A percentile compares a stretch with the other conserved stretches of the same genome.
Conservation (phyloP, 1,140 invertebrate genomes). For the Sitodiplosis mosellana region DNA sequence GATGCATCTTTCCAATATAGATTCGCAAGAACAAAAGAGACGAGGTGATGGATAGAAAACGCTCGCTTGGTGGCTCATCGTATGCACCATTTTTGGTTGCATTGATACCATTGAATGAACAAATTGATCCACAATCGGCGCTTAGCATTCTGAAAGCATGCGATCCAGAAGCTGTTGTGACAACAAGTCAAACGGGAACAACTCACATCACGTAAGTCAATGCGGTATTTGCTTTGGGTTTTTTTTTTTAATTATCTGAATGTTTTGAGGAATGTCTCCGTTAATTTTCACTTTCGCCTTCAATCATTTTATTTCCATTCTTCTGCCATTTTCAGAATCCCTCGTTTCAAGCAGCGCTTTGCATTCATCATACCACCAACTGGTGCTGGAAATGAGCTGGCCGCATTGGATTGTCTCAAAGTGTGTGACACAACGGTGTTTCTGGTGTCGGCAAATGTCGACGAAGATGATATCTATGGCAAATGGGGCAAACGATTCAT, state of each 20-base stretch:
- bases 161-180: constrained; percentile 43
- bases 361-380: constrained; percentile 52
- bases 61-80: constrained; percentile 46
- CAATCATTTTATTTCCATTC: constrained; percentile 14
- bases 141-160: constrained; percentile 47
- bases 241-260: constrained; percentile 2
- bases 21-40: constrained; percentile 65
- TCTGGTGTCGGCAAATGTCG: constrained; percentile 38
- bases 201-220: constrained; percentile 48
- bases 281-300: too few species aligned
- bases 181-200: constrained; percentile 37
- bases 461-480: constrained; percentile 42
- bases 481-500: constrained; percentile 56
- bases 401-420: constrained; percentile 66
- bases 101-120: constrained; percentile 48
- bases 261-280: too few species aligned
- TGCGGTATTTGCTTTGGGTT: background rate
- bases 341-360: constrained; percentile 71
- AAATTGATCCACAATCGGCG: constrained; percentile 40
- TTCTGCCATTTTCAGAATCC: constrained; percentile 41
- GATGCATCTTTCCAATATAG: constrained; percentile 27
- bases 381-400: constrained; percentile 46
- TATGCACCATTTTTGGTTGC: constrained; percentile 61
- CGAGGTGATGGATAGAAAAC: constrained; percentile 55
- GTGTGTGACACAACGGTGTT: constrained; percentile 65